These are phyloP conservation scores for Tipula unca DNA, from an alignment of 2,888 invertebrate genomes.

Conservation along the genomic window DNA sequence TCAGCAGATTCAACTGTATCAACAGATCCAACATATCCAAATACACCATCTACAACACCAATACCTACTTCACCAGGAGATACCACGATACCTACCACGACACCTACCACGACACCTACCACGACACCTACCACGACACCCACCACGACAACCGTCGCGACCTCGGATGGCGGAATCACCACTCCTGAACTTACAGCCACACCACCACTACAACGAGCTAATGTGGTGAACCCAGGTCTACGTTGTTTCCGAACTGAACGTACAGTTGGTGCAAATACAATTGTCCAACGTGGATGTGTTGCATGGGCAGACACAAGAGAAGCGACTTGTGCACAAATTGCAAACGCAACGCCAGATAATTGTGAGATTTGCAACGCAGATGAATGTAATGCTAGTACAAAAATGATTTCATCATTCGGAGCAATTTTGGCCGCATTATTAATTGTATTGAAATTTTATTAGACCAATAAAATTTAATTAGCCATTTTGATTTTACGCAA, in stretches of 20 bases:
- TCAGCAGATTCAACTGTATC: neutral
- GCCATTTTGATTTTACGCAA: neutral
- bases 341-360: neutral
- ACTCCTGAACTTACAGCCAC: neutral
- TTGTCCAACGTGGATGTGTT: neutral
- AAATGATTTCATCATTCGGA: neutral
- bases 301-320: neutral
- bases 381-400: neutral
- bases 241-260: neutral
- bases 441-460: neutral
- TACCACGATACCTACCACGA: no score
- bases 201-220: no score
- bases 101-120: no score
- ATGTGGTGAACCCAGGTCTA: neutral
- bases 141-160: no score
- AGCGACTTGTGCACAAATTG: neutral
- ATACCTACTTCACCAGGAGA: neutral
- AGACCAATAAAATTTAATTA: neutral
- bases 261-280: neutral
- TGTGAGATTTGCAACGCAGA: neutral
- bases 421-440: neutral
- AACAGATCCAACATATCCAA: neutral
- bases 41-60: neutral
- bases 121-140: no score
- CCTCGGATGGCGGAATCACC: no score